A percentile compares a stretch with the other conserved stretches of the same genome.
phyloP scores from a whole-genome alignment of 2,888 invertebrate genomes.

The Amorpha juglandis region DNA sequence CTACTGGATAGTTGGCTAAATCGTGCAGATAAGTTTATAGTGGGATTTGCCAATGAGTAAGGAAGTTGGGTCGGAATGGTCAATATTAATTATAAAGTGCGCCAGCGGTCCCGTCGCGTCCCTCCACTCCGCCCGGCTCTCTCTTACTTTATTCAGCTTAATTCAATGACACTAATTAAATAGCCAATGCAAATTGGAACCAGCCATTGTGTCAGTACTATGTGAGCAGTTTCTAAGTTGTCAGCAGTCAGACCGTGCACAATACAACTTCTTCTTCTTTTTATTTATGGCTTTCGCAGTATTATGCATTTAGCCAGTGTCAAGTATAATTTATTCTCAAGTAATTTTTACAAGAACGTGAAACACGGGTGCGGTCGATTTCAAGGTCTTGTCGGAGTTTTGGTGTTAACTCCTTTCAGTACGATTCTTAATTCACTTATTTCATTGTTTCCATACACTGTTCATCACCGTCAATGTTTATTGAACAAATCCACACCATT shows the following conservation, averaged over 20 bases:
- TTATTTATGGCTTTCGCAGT: no score
- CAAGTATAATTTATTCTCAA: no score
- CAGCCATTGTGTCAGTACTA: slow-evolving; percentile 52
- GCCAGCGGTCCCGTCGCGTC: slow-evolving; percentile 41
- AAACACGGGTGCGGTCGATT: no score
- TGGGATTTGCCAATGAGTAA: slow-evolving; percentile 16
- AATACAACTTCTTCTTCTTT: slow-evolving; percentile 81
- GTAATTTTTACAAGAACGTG: no score
- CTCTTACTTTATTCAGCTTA: slow-evolving; percentile 67
- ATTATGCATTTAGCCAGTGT: no score
- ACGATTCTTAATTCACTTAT: no score
- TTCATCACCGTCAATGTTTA: no score
- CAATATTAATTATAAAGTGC: slow-evolving; percentile 68
- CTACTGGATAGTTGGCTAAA: not conserved
- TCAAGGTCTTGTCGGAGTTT: no score
- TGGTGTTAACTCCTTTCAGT: no score
- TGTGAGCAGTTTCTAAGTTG: slow-evolving; percentile 55
- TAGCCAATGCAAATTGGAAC: slow-evolving; percentile 62
- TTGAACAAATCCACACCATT: no score
- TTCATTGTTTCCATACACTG: no score
- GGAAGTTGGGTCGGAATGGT: slow-evolving; percentile 52
- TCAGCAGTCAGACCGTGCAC: slow-evolving; percentile 61
- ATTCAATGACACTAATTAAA: slow-evolving; percentile 77
- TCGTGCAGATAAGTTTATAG: slow-evolving; percentile 5
- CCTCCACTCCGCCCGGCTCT: slow-evolving; percentile 39